Base-by-base conservation (phyloP, 2,797 vertebrate genomes). In the Lepilemur ruficaudatus region DNA sequence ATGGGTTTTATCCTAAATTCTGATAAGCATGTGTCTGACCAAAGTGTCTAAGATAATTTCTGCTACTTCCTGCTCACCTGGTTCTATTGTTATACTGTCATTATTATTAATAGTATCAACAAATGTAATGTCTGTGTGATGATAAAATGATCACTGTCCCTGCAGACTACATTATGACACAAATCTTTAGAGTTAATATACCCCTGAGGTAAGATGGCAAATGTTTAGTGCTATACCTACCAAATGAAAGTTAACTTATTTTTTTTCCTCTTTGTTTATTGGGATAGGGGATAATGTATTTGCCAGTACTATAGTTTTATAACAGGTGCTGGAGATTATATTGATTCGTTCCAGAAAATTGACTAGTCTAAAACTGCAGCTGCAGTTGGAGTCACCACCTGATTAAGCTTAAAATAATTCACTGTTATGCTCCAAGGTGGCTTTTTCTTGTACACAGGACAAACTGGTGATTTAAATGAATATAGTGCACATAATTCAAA, bases 321-420 rank as follows among this genome's bases (percentile, higher is more conserved):
- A 76, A 20, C 32, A 82, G 52, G 86, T 95, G 52, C 25, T 76
- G 15, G 43, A 70, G n/a, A 82, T 87, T 69, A 69, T 87, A 43
- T 79, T 93, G 46, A 78, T 95, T 82, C 46, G 38, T 86, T 92
- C 41, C 41, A 67, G 41, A 96, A 92, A 97, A 73, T 28, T 86
- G 25, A 35, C n/a, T 81, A 59, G 32, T 85, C 69, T 92, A 76
- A 67, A 85, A 61, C 17, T 90, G 57, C 41, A 93, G 81, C 25
- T 89, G 69, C 6, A 80, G 11, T 84, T 91, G 65, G 10, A 84
- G 23, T 88, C 18, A 86, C 7, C n/a, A 81, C 41, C 50, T 48
- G n/a, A 93, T 72, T 92, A 61, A 86, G 25, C 52, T 82, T 89
- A 95, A 96, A 89, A 94, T 92, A 95, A 87, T 76, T 76, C 20